phyloP scores from a whole-genome alignment of 2,888 invertebrate genomes.

The Amblyteles armatorius region DNA sequence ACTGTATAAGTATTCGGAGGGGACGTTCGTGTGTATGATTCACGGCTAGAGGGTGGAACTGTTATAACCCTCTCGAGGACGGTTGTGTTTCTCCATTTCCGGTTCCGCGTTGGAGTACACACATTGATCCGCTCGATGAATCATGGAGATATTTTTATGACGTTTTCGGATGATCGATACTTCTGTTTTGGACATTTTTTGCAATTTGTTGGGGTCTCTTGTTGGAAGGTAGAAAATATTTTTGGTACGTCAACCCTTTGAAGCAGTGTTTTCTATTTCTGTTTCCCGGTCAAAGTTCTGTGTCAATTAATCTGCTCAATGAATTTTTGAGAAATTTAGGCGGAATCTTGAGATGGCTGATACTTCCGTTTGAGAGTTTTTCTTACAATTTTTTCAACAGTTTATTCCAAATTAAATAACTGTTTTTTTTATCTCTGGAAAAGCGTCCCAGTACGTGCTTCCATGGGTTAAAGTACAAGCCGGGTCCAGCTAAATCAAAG shows the following conservation, averaged over 20 bases:
- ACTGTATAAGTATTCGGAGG: neutral
- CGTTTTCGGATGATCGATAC: neutral
- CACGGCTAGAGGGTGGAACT: neutral
- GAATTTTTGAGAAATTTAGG: neutral
- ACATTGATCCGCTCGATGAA: neutral
- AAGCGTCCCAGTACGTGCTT: neutral
- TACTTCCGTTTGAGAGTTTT: neutral
- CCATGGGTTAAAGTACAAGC: neutral
- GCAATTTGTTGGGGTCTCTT: neutral
- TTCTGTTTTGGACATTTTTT: neutral
- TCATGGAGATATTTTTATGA: neutral
- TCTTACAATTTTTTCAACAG: neutral
- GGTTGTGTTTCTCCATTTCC: neutral
- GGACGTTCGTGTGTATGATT: neutral
- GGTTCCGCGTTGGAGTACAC: neutral
- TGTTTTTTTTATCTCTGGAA: neutral
- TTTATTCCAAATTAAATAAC: neutral
- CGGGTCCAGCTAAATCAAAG: neutral
- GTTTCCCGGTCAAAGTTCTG: neutral
- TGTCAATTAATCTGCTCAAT: neutral
- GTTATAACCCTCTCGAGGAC: neutral
- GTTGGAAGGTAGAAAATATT: neutral
- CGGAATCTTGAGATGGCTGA: neutral
- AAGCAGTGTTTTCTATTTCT: no score
- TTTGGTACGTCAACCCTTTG: no score